Base-by-base conservation (phyloP, 1,140 invertebrate genomes). In the Asbolus verrucosus region DNA sequence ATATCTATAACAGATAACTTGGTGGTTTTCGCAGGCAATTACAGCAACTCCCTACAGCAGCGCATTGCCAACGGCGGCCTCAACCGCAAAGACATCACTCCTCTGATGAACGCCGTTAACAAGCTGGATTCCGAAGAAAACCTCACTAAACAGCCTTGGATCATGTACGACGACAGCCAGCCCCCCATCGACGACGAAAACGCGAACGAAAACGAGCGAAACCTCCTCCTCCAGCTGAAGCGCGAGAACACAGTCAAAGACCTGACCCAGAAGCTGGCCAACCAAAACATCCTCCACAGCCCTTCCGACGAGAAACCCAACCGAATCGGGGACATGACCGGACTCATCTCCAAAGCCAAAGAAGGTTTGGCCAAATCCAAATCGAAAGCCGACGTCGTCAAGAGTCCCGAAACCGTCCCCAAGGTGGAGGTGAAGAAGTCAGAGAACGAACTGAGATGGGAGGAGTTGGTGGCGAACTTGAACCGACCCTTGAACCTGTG, bases 401-500 rank as follows among this genome's bases (percentile, higher is more conserved):
- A 89, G 77, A 89, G 86, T 59, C 88, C 89, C 84, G 36, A 89
- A 90, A 62, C 87, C 85, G 36, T 75, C 85, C 15, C 83, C 85
- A 81, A 88, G 50, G 79, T 85, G 6, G 93, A 95, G 77, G 82
- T 88, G 1, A 94, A 94, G 82, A 94, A 95, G 81, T 94, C 94
- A 0, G 95, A 97, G 82, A 96, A 93, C 78, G 95, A 98, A 78
- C 82, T 97, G 0, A 93, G 96, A 76, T 99, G 97, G 97, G 96
- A 98, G 76, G 92, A 95, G 74, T 82, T 97, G 63, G 89, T 94
- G 15, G 90, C 90, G 21, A 90, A 90, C 69, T 82, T 96, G 62
- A 90, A 92, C 65, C 84, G 96, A 71, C 90, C 94, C 0, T 84
- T 99, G 39, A 90, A 91, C 74, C 88, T 99, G 6, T 98, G 97